These are phyloP conservation scores for Hippoglossus hippoglossus DNA, from an alignment of 2,797 vertebrate species.

Conservation along the genomic window DNA sequence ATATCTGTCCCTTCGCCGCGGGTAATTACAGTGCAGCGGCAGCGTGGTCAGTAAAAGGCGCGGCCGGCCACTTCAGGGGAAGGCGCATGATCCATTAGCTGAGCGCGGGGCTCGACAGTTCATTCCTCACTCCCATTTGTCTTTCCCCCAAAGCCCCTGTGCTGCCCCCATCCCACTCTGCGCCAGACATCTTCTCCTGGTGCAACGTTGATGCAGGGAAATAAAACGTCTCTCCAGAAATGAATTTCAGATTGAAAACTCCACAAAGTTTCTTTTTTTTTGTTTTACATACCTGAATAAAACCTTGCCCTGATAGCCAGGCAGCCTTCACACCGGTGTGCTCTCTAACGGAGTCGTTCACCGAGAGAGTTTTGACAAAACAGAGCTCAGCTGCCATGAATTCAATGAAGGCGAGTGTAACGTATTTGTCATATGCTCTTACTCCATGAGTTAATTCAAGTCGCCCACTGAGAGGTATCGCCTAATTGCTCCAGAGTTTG, in stretches of 20 bases:
- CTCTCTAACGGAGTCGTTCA: not conserved
- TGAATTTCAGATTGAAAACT: slow-evolving; percentile 38
- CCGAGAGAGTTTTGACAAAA: slow-evolving; percentile 27
- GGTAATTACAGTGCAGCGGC: slow-evolving; percentile 76
- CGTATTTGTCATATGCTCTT: slow-evolving; percentile 61
- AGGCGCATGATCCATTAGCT: slow-evolving; percentile 79
- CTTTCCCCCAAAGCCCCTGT: slow-evolving; percentile 51
- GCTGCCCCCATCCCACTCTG: slow-evolving; percentile 28
- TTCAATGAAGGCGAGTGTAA: slow-evolving; percentile 65
- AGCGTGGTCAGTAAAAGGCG: slow-evolving; percentile 58
- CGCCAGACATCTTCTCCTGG: slow-evolving; percentile 29
- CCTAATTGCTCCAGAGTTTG: slow-evolving; percentile 44
- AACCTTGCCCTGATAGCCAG: slow-evolving; percentile 30
- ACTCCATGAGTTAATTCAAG: slow-evolving; percentile 46
- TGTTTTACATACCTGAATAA: slow-evolving; percentile 63
- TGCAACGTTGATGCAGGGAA: slow-evolving; percentile 25
- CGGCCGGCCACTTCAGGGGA: slow-evolving; percentile 61
- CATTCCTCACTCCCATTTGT: slow-evolving; percentile 78
- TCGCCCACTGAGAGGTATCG: slow-evolving; percentile 33
- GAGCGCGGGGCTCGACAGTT: slow-evolving; percentile 61
- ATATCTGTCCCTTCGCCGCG: slow-evolving; percentile 50
- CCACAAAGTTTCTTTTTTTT: not conserved
- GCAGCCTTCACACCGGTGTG: slow-evolving; percentile 18
- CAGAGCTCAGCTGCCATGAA: slow-evolving; percentile 54
- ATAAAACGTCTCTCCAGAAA: slow-evolving; percentile 4